These are phyloP conservation scores for Macrosiphum euphorbiae DNA, from an alignment of 2,888 invertebrate genomes.

Conservation along the genomic window DNA sequence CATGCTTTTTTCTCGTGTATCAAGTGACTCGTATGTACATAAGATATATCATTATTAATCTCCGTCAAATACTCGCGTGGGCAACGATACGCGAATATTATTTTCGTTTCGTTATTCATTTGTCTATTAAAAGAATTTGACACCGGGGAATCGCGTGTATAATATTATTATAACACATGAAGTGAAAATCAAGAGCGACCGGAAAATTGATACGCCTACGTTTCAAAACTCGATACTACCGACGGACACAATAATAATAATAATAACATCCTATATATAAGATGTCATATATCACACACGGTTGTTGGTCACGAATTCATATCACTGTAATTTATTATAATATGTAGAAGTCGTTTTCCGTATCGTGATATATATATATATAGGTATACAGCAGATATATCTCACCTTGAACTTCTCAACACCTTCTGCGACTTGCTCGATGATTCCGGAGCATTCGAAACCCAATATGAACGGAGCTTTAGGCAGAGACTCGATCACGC, in stretches of 20 bases:
- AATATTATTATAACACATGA: not conserved
- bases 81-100: constrained; percentile 39
- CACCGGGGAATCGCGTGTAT: not conserved
- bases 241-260: not conserved
- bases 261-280: not conserved
- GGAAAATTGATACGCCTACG: constrained; percentile 29
- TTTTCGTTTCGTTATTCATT: constrained; percentile 43
- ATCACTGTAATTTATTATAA: not conserved
- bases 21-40: constrained; percentile 19
- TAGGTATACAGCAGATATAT: not conserved
- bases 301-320: not conserved
- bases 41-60: constrained; percentile 43
- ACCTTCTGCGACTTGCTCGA: constrained; percentile 83
- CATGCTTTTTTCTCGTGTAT: constrained; percentile 26
- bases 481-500: constrained; percentile 88
- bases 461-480: constrained; percentile 91
- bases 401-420: constrained; percentile 83
- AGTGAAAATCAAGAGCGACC: not conserved
- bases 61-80: constrained; percentile 36
- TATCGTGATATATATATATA: no score
- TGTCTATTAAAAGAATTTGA: constrained; percentile 49
- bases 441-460: constrained; percentile 88
- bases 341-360: not conserved
- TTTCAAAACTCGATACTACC: not conserved
- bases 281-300: not conserved